Conservation (phyloP, 2,888 invertebrate species). For the Macrophya annulata region DNA sequence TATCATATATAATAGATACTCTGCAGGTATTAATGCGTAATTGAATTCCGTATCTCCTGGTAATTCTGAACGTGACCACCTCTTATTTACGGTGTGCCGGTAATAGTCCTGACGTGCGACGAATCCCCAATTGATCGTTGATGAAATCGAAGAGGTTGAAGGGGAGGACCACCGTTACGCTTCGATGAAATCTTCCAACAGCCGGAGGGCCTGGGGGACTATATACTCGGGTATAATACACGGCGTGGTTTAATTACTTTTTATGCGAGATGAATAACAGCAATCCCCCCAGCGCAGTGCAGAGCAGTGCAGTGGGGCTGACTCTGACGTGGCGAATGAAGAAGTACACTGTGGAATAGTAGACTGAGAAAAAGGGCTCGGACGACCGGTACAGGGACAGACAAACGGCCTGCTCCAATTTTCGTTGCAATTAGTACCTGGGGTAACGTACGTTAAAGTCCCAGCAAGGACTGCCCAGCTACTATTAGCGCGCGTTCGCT, state of each 20-base stretch:
- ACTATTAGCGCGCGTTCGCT: conserved; percentile 54
- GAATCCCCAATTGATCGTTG: conserved; percentile 70
- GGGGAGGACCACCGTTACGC: conserved; percentile 47
- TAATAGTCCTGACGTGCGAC: conserved; percentile 74
- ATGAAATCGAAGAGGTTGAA: conserved; percentile 47
- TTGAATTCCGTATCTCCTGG: conserved; percentile 48
- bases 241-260: conserved; percentile 51
- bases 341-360: conserved; percentile 52
- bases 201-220: background rate
- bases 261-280: conserved; percentile 44
- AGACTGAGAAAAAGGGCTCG: conserved; percentile 57
- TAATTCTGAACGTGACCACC: conserved; percentile 48
- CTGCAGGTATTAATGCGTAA: conserved; percentile 36
- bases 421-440: conserved; percentile 45
- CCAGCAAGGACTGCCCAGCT: conserved; percentile 15
- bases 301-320: background rate
- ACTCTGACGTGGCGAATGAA: conserved; percentile 60
- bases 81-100: conserved; percentile 72
- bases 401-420: conserved; percentile 50
- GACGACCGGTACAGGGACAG: background rate
- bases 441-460: conserved; percentile 9
- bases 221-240: conserved; percentile 18
- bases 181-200: conserved; percentile 47
- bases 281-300: background rate
- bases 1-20: conserved; percentile 36